phyloP scores from a whole-genome alignment of 2,888 invertebrate species.

The Latrodectus hesperus region DNA sequence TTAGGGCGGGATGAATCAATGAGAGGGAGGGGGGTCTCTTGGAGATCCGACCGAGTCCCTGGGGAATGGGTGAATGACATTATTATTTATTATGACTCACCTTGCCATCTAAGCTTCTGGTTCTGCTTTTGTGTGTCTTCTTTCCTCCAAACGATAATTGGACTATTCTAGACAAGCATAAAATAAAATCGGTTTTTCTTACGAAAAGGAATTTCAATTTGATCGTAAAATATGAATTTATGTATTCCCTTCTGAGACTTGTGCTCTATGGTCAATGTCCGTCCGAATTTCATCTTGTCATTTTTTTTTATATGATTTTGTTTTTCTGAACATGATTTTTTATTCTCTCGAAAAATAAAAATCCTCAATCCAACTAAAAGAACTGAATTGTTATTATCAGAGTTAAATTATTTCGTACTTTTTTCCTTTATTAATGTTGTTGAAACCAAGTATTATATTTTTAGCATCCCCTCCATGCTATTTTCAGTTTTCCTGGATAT shows the following conservation, averaged over 20 bases:
- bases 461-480: too few species aligned
- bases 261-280: background rate
- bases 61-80: slow-evolving; percentile 34
- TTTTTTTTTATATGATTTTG: too few species aligned
- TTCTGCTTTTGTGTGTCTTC: slow-evolving; percentile 21
- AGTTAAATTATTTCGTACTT: too few species aligned
- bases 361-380: too few species aligned
- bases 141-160: background rate
- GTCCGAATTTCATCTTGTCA: too few species aligned
- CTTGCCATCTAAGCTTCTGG: slow-evolving; percentile 7
- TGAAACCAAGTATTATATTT: too few species aligned
- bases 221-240: background rate
- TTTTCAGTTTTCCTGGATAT: too few species aligned
- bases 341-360: too few species aligned
- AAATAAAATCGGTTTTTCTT: background rate
- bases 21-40: slow-evolving; percentile 16
- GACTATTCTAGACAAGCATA: background rate
- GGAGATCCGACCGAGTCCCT: background rate
- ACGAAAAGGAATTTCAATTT: background rate
- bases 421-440: too few species aligned
- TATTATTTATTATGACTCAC: slow-evolving; percentile 27
- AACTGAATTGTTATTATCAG: too few species aligned
- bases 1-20: slow-evolving; percentile 26
- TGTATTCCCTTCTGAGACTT: background rate
- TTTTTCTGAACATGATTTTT: too few species aligned